A percentile compares a stretch with the other conserved stretches of the same genome.
phyloP scores from a whole-genome alignment of 2,113 vertebrate genomes.

The Daphoenositta chrysoptera region DNA sequence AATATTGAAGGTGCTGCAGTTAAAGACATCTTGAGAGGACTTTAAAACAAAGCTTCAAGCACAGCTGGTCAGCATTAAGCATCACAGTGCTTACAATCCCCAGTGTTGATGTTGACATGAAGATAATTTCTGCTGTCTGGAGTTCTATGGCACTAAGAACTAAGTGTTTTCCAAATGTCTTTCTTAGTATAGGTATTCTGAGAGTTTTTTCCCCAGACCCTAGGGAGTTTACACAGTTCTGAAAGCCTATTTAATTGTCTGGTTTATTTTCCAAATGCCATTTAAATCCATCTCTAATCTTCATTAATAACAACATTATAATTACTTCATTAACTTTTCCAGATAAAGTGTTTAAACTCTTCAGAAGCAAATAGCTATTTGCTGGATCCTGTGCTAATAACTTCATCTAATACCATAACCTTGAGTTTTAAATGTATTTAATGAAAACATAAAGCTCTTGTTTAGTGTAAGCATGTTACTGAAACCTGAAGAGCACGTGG shows the following conservation, averaged over 20 bases:
- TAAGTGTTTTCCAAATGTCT: background rate
- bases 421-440: slow-evolving; percentile 14
- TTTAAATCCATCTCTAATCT: slow-evolving; percentile 42
- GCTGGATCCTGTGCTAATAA: background rate
- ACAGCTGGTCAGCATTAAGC: slow-evolving; percentile 24
- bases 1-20: background rate
- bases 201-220: background rate
- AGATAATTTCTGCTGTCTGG: slow-evolving; percentile 12
- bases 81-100: background rate
- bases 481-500: slow-evolving; percentile 8
- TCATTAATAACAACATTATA: slow-evolving; percentile 25
- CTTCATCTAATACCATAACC: background rate
- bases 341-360: slow-evolving; percentile 10
- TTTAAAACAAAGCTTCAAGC: slow-evolving; percentile 14
- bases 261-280: slow-evolving; percentile 9
- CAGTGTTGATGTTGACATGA: background rate
- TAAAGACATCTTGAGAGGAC: background rate
- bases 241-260: slow-evolving; percentile 1
- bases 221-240: background rate
- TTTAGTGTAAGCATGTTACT: slow-evolving; percentile 45
- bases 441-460: slow-evolving; percentile 40
- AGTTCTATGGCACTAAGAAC: background rate
- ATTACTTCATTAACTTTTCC: slow-evolving; percentile 42
- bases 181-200: background rate
- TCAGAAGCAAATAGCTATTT: background rate